phyloP scores from a whole-genome alignment of 1,140 invertebrate species.

The Nymphalis io region DNA sequence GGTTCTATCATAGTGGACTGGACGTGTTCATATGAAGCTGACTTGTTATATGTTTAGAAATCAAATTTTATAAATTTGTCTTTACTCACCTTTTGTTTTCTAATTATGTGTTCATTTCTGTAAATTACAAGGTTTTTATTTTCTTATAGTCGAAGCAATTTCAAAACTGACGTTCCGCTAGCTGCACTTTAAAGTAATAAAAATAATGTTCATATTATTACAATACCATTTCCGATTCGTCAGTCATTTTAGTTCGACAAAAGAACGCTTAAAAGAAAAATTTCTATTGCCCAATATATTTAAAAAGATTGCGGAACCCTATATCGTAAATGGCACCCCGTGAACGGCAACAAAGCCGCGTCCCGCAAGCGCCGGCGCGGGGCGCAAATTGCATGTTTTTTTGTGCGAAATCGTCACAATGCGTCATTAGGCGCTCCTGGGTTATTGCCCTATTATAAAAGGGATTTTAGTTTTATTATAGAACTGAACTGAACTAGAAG shows the following conservation, averaged over 20 bases:
- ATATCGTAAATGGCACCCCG: constrained; percentile 4
- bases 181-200: not conserved
- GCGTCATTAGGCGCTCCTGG: constrained; percentile 39
- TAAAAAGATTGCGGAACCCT: constrained; percentile 12
- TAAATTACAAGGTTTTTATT: no score
- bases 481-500: not conserved
- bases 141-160: no score
- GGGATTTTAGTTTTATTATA: not conserved
- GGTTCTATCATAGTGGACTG: no score
- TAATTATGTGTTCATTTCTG: no score
- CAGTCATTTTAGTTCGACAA: not conserved
- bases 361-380: constrained; percentile 20
- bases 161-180: no score
- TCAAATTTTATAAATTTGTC: no score
- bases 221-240: not conserved
- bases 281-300: not conserved
- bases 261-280: not conserved
- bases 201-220: not conserved
- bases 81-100: no score
- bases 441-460: constrained; percentile 3
- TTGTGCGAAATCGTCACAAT: constrained; percentile 43
- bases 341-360: constrained; percentile 33
- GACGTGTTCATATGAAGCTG: no score
- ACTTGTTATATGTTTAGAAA: no score
- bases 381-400: constrained; percentile 49